Evolutionary conservation across 2,888 invertebrate genomes (phyloP).

Genomic region (Ormyrus thymus): DNA sequence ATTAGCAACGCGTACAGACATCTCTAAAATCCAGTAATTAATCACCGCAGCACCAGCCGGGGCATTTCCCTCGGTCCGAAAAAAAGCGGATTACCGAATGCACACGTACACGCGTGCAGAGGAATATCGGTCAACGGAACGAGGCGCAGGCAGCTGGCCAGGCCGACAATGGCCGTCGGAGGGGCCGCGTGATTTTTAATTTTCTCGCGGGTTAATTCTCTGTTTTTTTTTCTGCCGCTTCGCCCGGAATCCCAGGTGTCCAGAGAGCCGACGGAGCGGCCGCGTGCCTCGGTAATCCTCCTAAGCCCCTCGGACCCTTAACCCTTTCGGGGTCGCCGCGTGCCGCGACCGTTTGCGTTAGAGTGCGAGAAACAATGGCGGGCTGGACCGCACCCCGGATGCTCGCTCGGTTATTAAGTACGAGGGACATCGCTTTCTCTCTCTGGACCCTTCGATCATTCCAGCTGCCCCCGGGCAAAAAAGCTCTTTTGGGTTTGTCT

Average conservation of each 20-base stretch:
- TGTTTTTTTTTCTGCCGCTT: slow-evolving; percentile 35
- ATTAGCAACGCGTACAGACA: no score
- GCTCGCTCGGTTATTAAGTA: slow-evolving; percentile 68
- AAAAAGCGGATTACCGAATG: background rate
- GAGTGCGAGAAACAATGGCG: slow-evolving; percentile 69
- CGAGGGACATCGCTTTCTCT: slow-evolving; percentile 62
- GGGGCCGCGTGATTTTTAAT: slow-evolving; percentile 25
- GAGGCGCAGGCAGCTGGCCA: slow-evolving; percentile 31
- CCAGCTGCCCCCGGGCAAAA: slow-evolving; percentile 52
- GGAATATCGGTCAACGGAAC: slow-evolving; percentile 38
- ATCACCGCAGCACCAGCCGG: no score
- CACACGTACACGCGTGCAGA: background rate
- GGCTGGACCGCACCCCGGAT: slow-evolving; percentile 73
- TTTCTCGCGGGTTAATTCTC: background rate
- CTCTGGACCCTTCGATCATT: slow-evolving; percentile 60
- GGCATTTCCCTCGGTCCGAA: no score
- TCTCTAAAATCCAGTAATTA: no score
- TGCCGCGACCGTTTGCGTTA: slow-evolving; percentile 43
- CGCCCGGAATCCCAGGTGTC: slow-evolving; percentile 67
- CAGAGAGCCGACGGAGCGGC: slow-evolving; percentile 52
- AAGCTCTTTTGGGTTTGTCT: slow-evolving; percentile 44
- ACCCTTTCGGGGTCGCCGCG: slow-evolving; percentile 59
- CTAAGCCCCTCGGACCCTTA: slow-evolving; percentile 63
- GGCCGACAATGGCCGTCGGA: background rate
- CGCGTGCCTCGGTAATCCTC: slow-evolving; percentile 48